A percentile compares a stretch with the other conserved stretches of the same genome.
phyloP scores from a whole-genome alignment of 2,797 vertebrate species.

The Perdix hodgsoniae region DNA sequence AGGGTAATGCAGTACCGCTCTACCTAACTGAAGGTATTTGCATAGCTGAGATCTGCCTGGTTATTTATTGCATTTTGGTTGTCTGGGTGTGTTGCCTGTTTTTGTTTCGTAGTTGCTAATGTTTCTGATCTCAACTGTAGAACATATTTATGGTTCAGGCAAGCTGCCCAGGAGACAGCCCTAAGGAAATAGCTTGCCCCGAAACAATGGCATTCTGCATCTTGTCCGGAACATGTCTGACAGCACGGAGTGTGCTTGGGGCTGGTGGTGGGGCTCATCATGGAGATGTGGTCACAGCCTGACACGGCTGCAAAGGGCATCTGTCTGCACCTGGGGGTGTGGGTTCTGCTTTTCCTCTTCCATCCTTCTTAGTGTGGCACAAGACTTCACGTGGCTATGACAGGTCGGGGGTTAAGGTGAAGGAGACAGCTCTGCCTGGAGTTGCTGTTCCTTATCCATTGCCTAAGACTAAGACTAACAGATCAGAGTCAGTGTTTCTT shows the following conservation, averaged over 20 bases:
- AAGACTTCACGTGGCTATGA: not conserved
- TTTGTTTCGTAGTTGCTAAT: slow-evolving; percentile 4
- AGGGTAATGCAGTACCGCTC: not conserved
- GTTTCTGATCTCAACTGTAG: not conserved
- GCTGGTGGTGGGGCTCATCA: not conserved
- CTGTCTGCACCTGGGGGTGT: too few species aligned
- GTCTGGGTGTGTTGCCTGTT: not conserved
- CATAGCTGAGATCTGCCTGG: not conserved
- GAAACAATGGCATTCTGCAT: not conserved
- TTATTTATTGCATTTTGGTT: not conserved
- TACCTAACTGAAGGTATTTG: not conserved
- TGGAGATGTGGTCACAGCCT: not conserved
- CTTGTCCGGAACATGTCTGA: not conserved
- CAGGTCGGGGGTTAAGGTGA: not conserved
- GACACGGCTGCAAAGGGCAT: not conserved
- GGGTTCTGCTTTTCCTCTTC: not conserved
- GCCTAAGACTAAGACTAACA: not conserved
- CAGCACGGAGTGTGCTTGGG: not conserved
- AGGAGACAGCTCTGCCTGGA: not conserved
- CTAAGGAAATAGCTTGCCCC: not conserved
- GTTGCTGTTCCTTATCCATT: not conserved
- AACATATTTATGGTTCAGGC: not conserved
- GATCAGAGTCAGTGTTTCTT: not conserved
- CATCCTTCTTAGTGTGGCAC: rapidly evolving
- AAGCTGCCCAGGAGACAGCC: not conserved